These are phyloP conservation scores for Monopis laevigella DNA, from an alignment of 2,888 invertebrate species.

Conservation along the genomic window DNA sequence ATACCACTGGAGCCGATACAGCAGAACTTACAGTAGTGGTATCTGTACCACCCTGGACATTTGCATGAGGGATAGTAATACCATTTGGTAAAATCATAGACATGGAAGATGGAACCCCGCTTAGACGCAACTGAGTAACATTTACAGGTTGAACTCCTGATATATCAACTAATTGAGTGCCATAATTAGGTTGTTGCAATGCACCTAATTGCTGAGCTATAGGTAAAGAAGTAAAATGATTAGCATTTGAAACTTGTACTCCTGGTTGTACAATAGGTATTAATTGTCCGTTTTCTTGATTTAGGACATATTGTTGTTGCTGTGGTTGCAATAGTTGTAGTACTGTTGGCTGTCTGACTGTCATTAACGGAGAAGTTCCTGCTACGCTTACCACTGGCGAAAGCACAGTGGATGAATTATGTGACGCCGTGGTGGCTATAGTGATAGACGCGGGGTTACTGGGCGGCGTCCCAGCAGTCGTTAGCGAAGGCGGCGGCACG, in stretches of 20 bases:
- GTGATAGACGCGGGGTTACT: slow-evolving; percentile 40
- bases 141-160: slow-evolving; percentile 58
- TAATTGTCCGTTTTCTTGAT: slow-evolving; percentile 57
- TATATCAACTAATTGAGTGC: slow-evolving; percentile 48
- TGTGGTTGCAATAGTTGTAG: slow-evolving; percentile 40
- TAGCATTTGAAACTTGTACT: slow-evolving; percentile 50
- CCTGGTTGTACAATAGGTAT: slow-evolving; percentile 60
- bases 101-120: slow-evolving; percentile 57
- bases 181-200: slow-evolving; percentile 51
- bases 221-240: slow-evolving; percentile 46
- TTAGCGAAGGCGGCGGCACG: slow-evolving; percentile 46
- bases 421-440: slow-evolving; percentile 37
- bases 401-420: slow-evolving; percentile 31
- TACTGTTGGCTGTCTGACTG: slow-evolving; percentile 54
- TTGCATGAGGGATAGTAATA: slow-evolving; percentile 47
- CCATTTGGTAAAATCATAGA: slow-evolving; percentile 58
- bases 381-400: slow-evolving; percentile 53
- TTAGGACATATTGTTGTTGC: slow-evolving; percentile 56
- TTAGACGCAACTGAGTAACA: slow-evolving; percentile 49
- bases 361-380: slow-evolving; percentile 51
- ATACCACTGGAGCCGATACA: slow-evolving; percentile 51
- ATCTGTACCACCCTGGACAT: slow-evolving; percentile 35
- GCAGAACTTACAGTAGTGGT: slow-evolving; percentile 56
- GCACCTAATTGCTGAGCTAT: slow-evolving; percentile 39
- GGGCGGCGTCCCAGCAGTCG: slow-evolving; percentile 40